Evolutionary conservation across 64 coral and sea anemone genomes (phyloP).

Genomic region (Dendrophyllia cribrosa): DNA sequence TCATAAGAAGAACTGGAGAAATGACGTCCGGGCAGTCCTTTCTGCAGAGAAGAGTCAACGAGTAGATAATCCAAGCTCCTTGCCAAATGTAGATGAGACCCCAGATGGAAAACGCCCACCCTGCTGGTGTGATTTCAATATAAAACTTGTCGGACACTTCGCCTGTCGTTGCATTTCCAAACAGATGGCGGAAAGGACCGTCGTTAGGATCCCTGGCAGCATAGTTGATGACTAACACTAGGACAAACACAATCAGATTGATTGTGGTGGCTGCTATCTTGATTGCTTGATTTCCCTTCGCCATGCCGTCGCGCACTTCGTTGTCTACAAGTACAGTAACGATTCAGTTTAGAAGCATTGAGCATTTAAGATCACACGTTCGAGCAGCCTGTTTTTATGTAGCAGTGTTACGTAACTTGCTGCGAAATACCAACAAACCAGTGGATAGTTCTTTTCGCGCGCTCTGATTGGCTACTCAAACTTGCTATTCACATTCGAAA

Average conservation of each 20-base stretch:
- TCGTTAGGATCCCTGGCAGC: constrained; percentile 10
- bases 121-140: constrained; percentile 92
- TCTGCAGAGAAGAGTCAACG: constrained; percentile 75
- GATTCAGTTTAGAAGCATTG: no score
- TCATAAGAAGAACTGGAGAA: constrained; percentile 32
- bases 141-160: constrained; percentile 78
- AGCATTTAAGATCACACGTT: no score
- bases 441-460: neutral
- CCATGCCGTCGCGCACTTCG: neutral
- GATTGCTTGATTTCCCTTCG: neutral
- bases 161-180: constrained; percentile 68
- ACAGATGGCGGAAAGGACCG: constrained; percentile 54
- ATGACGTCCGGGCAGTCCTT: constrained; percentile 38
- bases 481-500: no score
- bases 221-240: constrained; percentile 63
- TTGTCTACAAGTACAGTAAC: no score
- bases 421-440: neutral
- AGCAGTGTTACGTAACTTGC: neutral
- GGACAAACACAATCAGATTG: neutral
- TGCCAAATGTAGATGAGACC: constrained; percentile 92
- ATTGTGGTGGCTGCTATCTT: neutral
- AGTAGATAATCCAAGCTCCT: constrained; percentile 70
- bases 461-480: neutral
- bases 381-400: neutral
- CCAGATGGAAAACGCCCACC: constrained; percentile 96